Conservation (phyloP, 2,888 invertebrate genomes). For the Iselma pallidipennis region DNA sequence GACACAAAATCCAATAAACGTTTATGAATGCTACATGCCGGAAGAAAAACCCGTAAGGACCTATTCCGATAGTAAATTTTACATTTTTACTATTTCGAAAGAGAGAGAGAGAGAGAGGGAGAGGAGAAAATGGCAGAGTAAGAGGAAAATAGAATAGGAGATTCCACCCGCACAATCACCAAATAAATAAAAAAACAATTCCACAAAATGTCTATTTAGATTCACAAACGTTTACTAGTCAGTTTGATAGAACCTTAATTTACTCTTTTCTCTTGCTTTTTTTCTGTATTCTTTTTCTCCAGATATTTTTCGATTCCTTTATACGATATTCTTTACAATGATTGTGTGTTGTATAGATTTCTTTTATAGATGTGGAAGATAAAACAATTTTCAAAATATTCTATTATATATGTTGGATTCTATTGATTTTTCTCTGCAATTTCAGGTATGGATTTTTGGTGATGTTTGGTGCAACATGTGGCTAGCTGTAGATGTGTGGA, state of each 20-base stretch:
- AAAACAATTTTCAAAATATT: no score
- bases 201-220: neutral
- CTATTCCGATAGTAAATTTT: neutral
- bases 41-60: neutral
- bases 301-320: no score
- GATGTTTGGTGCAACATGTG: slow-evolving; percentile 95
- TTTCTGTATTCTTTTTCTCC: no score
- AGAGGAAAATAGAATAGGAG: no score
- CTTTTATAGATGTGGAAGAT: no score
- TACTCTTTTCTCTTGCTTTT: neutral
- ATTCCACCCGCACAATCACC: neutral
- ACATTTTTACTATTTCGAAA: neutral
- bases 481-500: slow-evolving; percentile 97
- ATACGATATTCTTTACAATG: no score
- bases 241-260: neutral
- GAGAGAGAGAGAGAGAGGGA: no score
- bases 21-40: neutral
- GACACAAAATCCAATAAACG: neutral
- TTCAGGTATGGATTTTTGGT: slow-evolving; percentile 95
- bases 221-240: neutral
- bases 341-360: no score
- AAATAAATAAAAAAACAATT: neutral
- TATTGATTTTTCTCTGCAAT: slow-evolving; percentile 19
- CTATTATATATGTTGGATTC: neutral
- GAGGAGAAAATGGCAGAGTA: neutral